Evolutionary conservation across 1,140 invertebrate species (phyloP), one percentile per base, ranked within the genome.

Genomic region (Temnothorax longispinosus): DNA sequence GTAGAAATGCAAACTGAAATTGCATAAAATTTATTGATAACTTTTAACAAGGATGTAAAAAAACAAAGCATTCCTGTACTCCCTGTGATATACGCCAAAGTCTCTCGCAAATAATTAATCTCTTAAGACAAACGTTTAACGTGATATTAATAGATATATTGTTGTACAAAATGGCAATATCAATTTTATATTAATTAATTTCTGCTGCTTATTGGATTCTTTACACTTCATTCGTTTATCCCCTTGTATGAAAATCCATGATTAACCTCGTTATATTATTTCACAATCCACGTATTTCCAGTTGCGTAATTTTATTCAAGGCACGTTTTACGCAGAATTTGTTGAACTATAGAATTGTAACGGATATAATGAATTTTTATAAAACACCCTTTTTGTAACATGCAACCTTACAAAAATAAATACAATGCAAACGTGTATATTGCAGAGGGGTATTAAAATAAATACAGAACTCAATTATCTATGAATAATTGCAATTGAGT

Each of bases 141-240:
- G 50, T 65, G 18, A 65, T 65, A 38, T 50, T 62, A 77, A 18
- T 54, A n/a, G 5, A 18, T 54, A 18, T 54, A n/a, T 54, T n/a
- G 52, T 7, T 32, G 6, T 69, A 50, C 13, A 58, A 65, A 21
- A 21, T 6, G n/a, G 3, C 72, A 32, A 35, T 47, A 8, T 7
- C 10, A 44, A 75, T 65, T 78, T 78, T 21, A 32, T 64, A 50
- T 78, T 65, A 78, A 78, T 78, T 78, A 78, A 65, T 35, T 78
- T 78, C 27, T 50, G 41, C 41, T 47, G 27, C 18, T 65, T 78
- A 78, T 78, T 15, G 35, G 21, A 71, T 41, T 56, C 67, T 81
- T 54, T 81, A 47, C 13, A 71, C 47, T 54, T 38, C 64, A 52
- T 67, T 71, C 32, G 35, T 81, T 81, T 56, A 54, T 52, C 35